Evolutionary conservation across 2,888 invertebrate species (phyloP).

Genomic region (Parnassius orleans): DNA sequence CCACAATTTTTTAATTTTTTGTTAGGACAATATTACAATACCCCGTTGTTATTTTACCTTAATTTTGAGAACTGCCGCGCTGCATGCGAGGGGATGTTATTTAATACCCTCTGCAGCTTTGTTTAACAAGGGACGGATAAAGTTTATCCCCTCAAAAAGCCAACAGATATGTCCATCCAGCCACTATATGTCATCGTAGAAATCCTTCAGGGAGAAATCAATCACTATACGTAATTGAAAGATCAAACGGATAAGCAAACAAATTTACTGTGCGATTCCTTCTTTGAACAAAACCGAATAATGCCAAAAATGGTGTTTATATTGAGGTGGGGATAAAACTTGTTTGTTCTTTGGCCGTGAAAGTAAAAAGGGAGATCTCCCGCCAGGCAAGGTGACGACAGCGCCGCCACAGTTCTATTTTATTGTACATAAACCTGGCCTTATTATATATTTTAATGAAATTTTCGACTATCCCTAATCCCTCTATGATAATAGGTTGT

Average conservation of each 20-base stretch:
- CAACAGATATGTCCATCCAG: conserved; percentile 17
- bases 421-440: too few relatives aligned
- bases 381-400: too few relatives aligned
- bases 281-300: conserved; percentile 9
- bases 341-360: too few relatives aligned
- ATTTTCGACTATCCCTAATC: too few relatives aligned
- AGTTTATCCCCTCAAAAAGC: conserved; percentile 14
- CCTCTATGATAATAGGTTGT: too few relatives aligned
- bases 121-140: conserved; percentile 7
- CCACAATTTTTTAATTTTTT: too few relatives aligned
- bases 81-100: not conserved
- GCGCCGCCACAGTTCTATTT: too few relatives aligned
- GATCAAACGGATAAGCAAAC: conserved; percentile 18
- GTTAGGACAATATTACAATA: not conserved
- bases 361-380: too few relatives aligned
- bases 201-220: conserved; percentile 19
- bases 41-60: not conserved
- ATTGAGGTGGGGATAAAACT: too few relatives aligned
- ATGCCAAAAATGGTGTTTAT: not conserved
- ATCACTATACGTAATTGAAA: conserved; percentile 22
- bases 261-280: conserved; percentile 9
- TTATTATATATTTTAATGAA: too few relatives aligned
- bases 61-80: not conserved
- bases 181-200: conserved; percentile 14
- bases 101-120: not conserved